phyloP scores from a whole-genome alignment of 2,888 invertebrate genomes.

The Andricus quercusramuli region DNA sequence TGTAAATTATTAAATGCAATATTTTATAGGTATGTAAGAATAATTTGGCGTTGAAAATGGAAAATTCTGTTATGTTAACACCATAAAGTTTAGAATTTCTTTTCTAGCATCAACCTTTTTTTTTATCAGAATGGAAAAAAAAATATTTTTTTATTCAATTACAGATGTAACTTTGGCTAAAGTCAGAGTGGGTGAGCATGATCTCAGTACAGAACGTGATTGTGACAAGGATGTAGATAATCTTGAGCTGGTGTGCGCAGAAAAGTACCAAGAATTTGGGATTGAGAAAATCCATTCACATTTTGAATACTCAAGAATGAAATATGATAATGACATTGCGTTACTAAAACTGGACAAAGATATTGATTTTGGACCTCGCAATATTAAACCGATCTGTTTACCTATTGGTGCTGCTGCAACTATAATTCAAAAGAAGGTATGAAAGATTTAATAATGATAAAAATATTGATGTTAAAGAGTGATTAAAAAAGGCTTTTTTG shows the following conservation, averaged over 20 bases:
- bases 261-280: conserved; percentile 80
- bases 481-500: too few species aligned
- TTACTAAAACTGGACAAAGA: conserved; percentile 55
- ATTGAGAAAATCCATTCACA: conserved; percentile 57
- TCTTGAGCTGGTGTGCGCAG: conserved; percentile 74
- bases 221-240: conserved; percentile 79
- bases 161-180: conserved; percentile 70
- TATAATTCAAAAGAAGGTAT: background rate
- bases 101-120: too few species aligned
- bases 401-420: conserved; percentile 53
- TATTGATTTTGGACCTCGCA: conserved; percentile 56
- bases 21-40: too few species aligned
- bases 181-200: conserved; percentile 84
- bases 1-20: too few species aligned
- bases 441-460: background rate
- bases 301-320: conserved; percentile 54
- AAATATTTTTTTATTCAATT: background rate
- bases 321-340: conserved; percentile 63
- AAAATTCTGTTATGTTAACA: too few species aligned
- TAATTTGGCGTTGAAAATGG: too few species aligned
- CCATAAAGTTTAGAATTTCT: too few species aligned
- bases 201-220: conserved; percentile 78
- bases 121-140: too few species aligned
- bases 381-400: conserved; percentile 63
- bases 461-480: too few species aligned